phyloP scores from a whole-genome alignment of 2,113 vertebrate species.

The Sula dactylatra region DNA sequence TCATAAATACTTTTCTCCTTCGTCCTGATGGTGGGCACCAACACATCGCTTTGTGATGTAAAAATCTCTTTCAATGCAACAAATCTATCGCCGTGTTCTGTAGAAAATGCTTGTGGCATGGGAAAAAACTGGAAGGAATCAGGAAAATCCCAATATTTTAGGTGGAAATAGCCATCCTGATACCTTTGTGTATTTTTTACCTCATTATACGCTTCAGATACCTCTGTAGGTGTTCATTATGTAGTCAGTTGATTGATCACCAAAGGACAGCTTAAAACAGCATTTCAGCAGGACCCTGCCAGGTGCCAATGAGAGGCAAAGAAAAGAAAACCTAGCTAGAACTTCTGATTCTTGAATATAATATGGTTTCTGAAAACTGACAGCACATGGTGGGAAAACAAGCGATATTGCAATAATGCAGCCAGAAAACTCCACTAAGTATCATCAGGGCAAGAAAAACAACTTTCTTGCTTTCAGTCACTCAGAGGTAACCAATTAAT shows the following conservation, averaged over 20 bases:
- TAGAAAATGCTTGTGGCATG: background rate
- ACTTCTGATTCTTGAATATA: background rate
- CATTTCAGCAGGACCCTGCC: background rate
- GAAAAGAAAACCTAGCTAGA: background rate
- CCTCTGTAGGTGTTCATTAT: background rate
- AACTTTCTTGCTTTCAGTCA: background rate
- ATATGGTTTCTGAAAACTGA: background rate
- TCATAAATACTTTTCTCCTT: background rate
- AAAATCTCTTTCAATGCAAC: background rate
- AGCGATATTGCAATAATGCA: background rate
- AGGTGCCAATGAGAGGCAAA: background rate
- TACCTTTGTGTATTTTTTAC: background rate
- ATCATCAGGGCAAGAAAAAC: background rate
- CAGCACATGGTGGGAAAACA: background rate
- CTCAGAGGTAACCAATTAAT: background rate
- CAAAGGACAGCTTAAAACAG: background rate
- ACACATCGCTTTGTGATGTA: background rate
- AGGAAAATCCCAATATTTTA: background rate
- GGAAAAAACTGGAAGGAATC: background rate
- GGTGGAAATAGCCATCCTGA: background rate
- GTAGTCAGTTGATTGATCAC: background rate
- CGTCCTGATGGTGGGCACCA: background rate
- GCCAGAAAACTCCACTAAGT: background rate
- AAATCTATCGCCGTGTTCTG: background rate
- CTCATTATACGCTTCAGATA: background rate